phyloP scores from a whole-genome alignment of 2,888 invertebrate genomes.

The Plusia festucae region DNA sequence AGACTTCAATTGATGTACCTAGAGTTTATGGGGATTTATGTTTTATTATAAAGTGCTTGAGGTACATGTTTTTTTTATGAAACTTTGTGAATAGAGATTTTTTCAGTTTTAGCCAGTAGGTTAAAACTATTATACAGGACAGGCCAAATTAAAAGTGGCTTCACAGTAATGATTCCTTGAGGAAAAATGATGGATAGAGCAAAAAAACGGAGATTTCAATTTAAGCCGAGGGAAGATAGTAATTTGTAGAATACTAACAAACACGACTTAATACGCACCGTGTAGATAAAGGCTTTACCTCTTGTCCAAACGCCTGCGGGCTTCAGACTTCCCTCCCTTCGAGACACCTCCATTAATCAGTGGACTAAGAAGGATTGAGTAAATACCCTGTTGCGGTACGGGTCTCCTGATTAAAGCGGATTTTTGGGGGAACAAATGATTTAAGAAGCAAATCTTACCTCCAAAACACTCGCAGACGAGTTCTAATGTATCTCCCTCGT shows the following conservation, averaged over 20 bases:
- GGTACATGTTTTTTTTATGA: not conserved
- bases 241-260: not conserved
- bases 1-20: conserved; percentile 10
- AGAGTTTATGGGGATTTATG: conserved; percentile 10
- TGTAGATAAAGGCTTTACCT: not conserved
- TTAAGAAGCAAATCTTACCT: conserved; percentile 84
- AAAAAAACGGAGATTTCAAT: not conserved
- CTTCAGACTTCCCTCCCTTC: not conserved
- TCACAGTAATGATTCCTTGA: not conserved
- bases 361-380: conserved; percentile 7
- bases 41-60: conserved; percentile 9
- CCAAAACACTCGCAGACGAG: conserved; percentile 94
- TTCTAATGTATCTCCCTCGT: conserved; percentile 94
- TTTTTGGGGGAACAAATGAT: not conserved
- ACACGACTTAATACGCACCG: not conserved
- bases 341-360: conserved; percentile 9
- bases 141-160: not conserved
- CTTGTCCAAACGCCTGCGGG: conserved; percentile 1
- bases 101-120: not conserved
- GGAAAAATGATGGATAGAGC: not conserved
- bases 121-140: not conserved
- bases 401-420: conserved; percentile 4
- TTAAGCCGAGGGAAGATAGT: not conserved
- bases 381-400: not conserved
- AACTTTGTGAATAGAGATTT: no score